Evolutionary conservation across 2,113 vertebrate species (phyloP), one percentile per base, ranked within the genome.

Genomic region (Chitala chitala): DNA sequence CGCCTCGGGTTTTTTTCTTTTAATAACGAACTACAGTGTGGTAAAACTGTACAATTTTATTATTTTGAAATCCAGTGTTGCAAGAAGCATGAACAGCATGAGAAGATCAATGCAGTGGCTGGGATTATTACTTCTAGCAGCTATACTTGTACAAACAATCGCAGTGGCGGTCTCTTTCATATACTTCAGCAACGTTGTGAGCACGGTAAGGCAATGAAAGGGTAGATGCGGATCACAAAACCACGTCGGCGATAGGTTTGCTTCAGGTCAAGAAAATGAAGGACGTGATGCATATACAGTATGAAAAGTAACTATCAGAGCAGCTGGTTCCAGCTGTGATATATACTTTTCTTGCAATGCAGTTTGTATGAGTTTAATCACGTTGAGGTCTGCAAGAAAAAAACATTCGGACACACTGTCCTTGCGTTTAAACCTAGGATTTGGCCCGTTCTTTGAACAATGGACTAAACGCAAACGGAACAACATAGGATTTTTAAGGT

Each of bases 161-260:
- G 89, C 86, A n/a, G 85, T 93, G 50, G 88, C 91, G 0, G 76
- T 95, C 77, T 94, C 91, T 5, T 94, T 90, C 61, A 5, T 95
- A 20, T 94, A 95, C 87, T 94, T 96, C 87, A 91, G 85, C 83
- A 90, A 84, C 42, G 89, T 94, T 77, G 83, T 96, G 59, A 86
- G 83, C 68, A 91, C 94, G 93, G 95, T 95, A 63, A 87, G 94
- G 85, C 48, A 63, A 1, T 15, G 44, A 26, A 31, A 59, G 53
- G 10, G 54, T 15, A 22, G 17, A 40, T 17, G 22, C 70, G 15
- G 6, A 33, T 63, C 56, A 10, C 56, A 40, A 24, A 36, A 63
- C 55, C 20, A 46, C 44, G 58, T 36, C 42, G 54, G 40, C 71
- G 46, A 59, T 48, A 24, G 20, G 71, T 48, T 33, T 13, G 29